Evolutionary conservation across 1,140 invertebrate genomes (phyloP).

Genomic region (Dendrolimus kikuchii): DNA sequence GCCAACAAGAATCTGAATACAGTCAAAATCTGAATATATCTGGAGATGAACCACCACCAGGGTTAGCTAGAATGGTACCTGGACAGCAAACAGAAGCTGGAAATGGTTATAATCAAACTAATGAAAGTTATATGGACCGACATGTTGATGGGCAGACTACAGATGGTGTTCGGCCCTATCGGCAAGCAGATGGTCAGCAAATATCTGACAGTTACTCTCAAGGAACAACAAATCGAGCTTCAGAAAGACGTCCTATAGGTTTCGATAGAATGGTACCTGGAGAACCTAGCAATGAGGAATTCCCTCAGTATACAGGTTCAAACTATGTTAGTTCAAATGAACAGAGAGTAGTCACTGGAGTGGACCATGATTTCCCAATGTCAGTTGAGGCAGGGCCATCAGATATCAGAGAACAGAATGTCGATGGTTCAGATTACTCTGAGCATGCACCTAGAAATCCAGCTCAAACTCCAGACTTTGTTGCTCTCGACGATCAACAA

Average conservation of each 20-base stretch:
- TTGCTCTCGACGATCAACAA: constrained; percentile 51
- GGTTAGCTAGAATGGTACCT: constrained; percentile 74
- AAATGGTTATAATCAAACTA: constrained; percentile 47
- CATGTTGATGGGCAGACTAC: constrained; percentile 63
- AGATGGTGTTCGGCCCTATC: constrained; percentile 47
- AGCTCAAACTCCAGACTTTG: constrained; percentile 45
- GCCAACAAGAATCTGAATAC: constrained; percentile 75
- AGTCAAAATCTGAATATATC: constrained; percentile 65
- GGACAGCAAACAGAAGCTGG: constrained; percentile 64
- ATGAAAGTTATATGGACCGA: constrained; percentile 60
- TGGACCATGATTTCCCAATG: constrained; percentile 55
- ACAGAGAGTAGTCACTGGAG: constrained; percentile 67
- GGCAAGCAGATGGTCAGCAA: constrained; percentile 62
- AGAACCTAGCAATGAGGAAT: constrained; percentile 59
- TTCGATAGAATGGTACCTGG: constrained; percentile 67
- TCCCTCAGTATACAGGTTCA: constrained; percentile 40
- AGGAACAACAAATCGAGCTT: constrained; percentile 25
- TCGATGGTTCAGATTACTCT: constrained; percentile 66
- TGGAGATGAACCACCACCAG: constrained; percentile 71
- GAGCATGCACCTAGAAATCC: constrained; percentile 44
- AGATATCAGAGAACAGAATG: constrained; percentile 60
- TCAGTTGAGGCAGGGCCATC: constrained; percentile 29
- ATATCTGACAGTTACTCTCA: constrained; percentile 52
- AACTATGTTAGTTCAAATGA: constrained; percentile 42
- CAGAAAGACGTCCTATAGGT: constrained; percentile 53